phyloP scores from a whole-genome alignment of 2,797 vertebrate genomes.

The Rallus crepitans region DNA sequence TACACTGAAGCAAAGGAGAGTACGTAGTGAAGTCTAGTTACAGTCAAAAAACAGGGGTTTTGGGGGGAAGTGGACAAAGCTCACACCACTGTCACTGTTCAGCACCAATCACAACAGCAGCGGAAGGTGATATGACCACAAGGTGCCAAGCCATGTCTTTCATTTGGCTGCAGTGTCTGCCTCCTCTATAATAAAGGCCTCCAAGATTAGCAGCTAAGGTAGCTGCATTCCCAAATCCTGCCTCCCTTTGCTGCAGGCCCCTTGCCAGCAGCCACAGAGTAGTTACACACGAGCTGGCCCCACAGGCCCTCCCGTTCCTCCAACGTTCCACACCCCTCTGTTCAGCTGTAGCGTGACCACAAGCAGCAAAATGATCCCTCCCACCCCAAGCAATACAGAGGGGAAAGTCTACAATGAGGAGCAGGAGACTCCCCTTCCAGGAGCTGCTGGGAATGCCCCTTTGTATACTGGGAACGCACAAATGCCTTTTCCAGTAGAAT shows the following conservation, averaged over 20 bases:
- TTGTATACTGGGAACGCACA: fast-evolving
- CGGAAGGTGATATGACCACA: fast-evolving
- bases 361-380: not conserved
- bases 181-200: not conserved
- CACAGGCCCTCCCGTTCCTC: not conserved
- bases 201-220: not conserved
- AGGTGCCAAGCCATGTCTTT: not conserved
- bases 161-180: not conserved
- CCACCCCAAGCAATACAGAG: fast-evolving
- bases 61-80: not conserved
- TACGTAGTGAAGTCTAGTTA: not conserved
- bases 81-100: fast-evolving
- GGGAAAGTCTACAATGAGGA: not conserved
- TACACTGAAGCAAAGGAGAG: not conserved
- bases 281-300: not conserved
- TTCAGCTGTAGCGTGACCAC: not conserved
- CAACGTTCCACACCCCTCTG: not conserved
- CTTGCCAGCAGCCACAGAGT: not conserved
- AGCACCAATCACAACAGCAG: not conserved
- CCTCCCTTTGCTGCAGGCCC: not conserved
- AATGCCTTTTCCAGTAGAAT: not conserved
- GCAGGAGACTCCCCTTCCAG: not conserved
- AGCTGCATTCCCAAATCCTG: not conserved
- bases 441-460: not conserved
- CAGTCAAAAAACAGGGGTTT: not conserved